Percentiles rank a stretch among this genome's conserved stretches.
Evolutionary conservation across 2,888 invertebrate genomes (phyloP).

Genomic region (Amphimallon solstitiale): DNA sequence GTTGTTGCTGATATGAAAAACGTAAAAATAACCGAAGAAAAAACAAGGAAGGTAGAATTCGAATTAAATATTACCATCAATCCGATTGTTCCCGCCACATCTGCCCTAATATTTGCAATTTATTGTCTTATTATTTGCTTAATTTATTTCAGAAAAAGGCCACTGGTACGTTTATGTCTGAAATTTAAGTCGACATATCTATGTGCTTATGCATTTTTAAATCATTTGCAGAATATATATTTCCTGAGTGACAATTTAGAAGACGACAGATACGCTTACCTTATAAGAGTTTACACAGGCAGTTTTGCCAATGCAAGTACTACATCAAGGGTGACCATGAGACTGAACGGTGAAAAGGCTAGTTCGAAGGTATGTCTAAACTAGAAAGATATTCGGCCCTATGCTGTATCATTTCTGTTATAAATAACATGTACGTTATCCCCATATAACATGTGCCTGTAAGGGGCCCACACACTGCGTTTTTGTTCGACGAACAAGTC

Average conservation of each 20-base stretch:
- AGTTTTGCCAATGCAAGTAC: conserved; percentile 18
- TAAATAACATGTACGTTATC: too few species aligned
- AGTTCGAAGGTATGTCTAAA: conserved; percentile 26
- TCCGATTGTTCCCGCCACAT: background rate
- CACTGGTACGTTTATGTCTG: background rate
- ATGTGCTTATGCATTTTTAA: background rate
- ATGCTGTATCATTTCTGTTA: too few species aligned
- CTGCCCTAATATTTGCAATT: background rate
- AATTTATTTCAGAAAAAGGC: conserved; percentile 2
- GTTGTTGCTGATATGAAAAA: background rate
- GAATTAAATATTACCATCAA: background rate
- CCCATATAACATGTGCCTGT: too few species aligned
- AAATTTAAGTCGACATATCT: background rate
- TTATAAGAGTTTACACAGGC: conserved; percentile 32
- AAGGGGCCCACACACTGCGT: too few species aligned
- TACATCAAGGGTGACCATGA: conserved; percentile 36
- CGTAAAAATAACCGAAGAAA: background rate
- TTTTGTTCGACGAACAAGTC: too few species aligned
- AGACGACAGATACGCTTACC: conserved; percentile 42
- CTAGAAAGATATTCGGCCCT: background rate
- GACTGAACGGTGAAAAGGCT: conserved; percentile 11
- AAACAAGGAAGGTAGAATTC: background rate
- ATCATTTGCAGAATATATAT: conserved; percentile 22
- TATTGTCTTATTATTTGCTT: conserved; percentile 19
- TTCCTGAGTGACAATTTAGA: conserved; percentile 44